Evolutionary conservation across 2,113 vertebrate genomes (phyloP).

Genomic region (Forbesichthys agassizii): DNA sequence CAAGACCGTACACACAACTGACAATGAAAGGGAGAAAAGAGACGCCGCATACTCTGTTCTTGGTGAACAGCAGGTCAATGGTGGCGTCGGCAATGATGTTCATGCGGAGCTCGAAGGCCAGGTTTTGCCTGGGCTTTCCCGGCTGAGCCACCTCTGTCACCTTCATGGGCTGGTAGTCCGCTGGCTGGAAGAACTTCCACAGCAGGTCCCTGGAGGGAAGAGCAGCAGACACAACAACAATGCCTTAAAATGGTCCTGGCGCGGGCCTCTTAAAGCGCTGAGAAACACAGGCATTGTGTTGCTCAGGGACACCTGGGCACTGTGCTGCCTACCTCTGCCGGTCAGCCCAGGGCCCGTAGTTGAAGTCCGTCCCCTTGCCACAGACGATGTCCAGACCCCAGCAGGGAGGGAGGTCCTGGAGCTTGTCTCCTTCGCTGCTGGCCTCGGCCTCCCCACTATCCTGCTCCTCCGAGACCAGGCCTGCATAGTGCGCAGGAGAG

Average conservation of each 20-base stretch:
- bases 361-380: constrained; percentile 98
- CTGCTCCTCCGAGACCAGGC: constrained; percentile 89
- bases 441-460: constrained; percentile 85
- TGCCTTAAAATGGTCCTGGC: too few relatives aligned
- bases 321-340: constrained; percentile 85
- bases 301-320: not conserved
- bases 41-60: constrained; percentile 87
- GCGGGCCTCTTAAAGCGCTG: not conserved
- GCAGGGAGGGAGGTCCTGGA: constrained; percentile 95
- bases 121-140: constrained; percentile 90
- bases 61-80: constrained; percentile 97
- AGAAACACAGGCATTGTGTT: not conserved
- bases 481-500: constrained; percentile 59
- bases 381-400: constrained; percentile 98
- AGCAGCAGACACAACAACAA: not conserved
- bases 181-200: constrained; percentile 98
- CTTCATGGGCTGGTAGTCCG: constrained; percentile 95
- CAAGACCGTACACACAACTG: not conserved
- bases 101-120: constrained; percentile 97
- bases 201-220: constrained; percentile 84
- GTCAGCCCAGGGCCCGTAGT: constrained; percentile 98
- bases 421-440: constrained; percentile 85
- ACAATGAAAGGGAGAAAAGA: not conserved
- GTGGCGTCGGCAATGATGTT: constrained; percentile 99
- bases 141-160: constrained; percentile 87